Conservation (phyloP, 2,888 invertebrate genomes). For the Rhagophthalmus giganteus region DNA sequence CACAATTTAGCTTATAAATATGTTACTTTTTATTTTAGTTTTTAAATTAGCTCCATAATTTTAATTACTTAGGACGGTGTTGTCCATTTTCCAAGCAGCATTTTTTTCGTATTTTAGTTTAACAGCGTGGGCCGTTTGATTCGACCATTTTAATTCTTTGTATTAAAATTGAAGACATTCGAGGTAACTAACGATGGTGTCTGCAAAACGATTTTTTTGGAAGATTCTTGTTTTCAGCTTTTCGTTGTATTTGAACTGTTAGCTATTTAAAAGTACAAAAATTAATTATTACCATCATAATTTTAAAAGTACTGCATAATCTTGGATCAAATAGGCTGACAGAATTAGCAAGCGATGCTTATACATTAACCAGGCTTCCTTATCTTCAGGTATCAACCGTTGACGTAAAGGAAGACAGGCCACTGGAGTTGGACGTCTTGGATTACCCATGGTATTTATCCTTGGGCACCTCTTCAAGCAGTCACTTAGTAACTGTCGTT, state of each 20-base stretch:
- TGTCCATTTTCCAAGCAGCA: not conserved
- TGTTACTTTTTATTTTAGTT: conserved; percentile 2
- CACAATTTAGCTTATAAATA: not conserved
- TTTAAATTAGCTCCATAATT: not conserved
- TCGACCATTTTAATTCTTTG: not conserved
- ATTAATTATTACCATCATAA: conserved; percentile 1
- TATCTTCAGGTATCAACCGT: conserved; percentile 60
- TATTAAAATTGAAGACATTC: not conserved
- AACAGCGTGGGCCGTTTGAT: not conserved
- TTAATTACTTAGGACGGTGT: not conserved
- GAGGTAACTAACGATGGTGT: not conserved
- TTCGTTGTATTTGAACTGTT: conserved; percentile 8
- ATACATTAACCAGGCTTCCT: conserved; percentile 59
- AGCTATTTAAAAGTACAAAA: conserved; percentile 1
- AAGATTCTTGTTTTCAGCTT: conserved; percentile 21
- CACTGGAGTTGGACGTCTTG: conserved; percentile 36
- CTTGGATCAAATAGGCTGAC: conserved; percentile 54
- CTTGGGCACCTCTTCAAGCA: conserved; percentile 58
- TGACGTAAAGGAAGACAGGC: conserved; percentile 38
- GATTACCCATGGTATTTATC: conserved; percentile 62
- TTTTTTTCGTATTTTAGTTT: not conserved
- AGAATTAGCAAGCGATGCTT: conserved; percentile 54
- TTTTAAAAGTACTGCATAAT: conserved; percentile 32
- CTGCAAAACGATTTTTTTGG: conserved; percentile 2
- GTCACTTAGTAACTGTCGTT: conserved; percentile 51